These are phyloP conservation scores for Magallana angulata DNA, from an alignment of 1,140 invertebrate genomes.

Conservation along the genomic window DNA sequence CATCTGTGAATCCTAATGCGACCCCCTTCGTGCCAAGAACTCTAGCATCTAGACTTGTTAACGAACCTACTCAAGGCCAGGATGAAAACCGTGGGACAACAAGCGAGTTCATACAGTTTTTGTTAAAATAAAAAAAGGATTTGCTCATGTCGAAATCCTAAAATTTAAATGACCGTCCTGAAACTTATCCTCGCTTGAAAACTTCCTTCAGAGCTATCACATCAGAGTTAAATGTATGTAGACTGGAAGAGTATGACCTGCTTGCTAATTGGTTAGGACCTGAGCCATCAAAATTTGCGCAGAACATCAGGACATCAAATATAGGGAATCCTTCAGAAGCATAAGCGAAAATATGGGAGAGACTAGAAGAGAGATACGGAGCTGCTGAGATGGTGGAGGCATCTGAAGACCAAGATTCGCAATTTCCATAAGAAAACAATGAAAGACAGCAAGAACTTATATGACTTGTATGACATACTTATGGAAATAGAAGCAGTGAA, in stretches of 20 bases:
- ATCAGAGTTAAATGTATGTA: slow-evolving; percentile 40
- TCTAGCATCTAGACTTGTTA: no score
- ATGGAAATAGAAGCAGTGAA: slow-evolving; percentile 36
- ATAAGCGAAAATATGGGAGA: slow-evolving; percentile 36
- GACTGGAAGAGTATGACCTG: slow-evolving; percentile 58
- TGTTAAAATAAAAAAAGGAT: no score
- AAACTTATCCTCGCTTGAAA: not conserved
- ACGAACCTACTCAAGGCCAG: no score
- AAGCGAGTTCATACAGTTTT: no score
- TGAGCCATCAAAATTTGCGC: slow-evolving; percentile 49
- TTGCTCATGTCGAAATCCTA: no score
- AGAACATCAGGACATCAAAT: slow-evolving; percentile 46
- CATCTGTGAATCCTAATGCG: no score
- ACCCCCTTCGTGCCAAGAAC: no score
- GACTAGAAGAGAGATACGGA: slow-evolving; percentile 40
- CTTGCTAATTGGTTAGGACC: slow-evolving; percentile 60
- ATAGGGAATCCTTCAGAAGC: slow-evolving; percentile 21
- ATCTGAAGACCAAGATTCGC: slow-evolving; percentile 47
- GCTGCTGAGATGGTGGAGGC: slow-evolving; percentile 48
- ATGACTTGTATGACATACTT: slow-evolving; percentile 11
- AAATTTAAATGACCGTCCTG: no score
- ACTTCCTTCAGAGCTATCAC: slow-evolving; percentile 26
- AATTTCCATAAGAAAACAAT: no score
- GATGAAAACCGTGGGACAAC: no score
- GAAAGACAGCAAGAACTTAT: no score